phyloP scores from a whole-genome alignment of 2,797 vertebrate species.

The Sebastes hopkinsi region DNA sequence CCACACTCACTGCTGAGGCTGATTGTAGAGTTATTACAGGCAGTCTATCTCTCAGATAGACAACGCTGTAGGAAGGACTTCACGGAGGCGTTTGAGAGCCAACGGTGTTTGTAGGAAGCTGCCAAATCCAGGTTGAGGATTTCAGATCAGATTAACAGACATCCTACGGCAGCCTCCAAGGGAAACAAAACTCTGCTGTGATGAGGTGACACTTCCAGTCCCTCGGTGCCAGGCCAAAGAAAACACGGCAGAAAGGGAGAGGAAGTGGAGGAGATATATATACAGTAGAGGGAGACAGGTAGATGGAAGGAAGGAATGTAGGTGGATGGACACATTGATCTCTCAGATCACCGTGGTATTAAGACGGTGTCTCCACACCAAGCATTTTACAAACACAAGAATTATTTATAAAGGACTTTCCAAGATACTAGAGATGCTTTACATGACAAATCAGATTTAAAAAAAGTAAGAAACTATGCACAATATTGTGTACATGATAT shows the following conservation, averaged over 20 bases:
- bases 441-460: not conserved
- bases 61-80: slow-evolving; percentile 24
- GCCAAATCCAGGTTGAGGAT: slow-evolving; percentile 66
- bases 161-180: slow-evolving; percentile 67
- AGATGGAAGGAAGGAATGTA: not conserved
- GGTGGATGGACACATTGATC: not conserved
- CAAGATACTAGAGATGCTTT: not conserved
- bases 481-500: not conserved
- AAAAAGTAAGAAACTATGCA: not conserved
- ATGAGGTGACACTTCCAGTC: slow-evolving; percentile 79
- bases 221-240: slow-evolving; percentile 62
- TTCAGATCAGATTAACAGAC: slow-evolving; percentile 77
- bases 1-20: slow-evolving; percentile 16
- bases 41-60: slow-evolving; percentile 54
- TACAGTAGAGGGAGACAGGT: slow-evolving; percentile 22
- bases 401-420: not conserved
- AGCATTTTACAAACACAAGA: not conserved
- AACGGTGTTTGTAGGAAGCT: slow-evolving; percentile 65
- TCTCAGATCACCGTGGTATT: not conserved
- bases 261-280: slow-evolving; percentile 41
- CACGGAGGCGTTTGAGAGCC: slow-evolving; percentile 30
- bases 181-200: slow-evolving; percentile 66
- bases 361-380: not conserved
- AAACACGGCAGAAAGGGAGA: slow-evolving; percentile 44
- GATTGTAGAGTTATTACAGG: slow-evolving; percentile 53